phyloP scores from a whole-genome alignment of 2,888 invertebrate species.

The Tipula unca region DNA sequence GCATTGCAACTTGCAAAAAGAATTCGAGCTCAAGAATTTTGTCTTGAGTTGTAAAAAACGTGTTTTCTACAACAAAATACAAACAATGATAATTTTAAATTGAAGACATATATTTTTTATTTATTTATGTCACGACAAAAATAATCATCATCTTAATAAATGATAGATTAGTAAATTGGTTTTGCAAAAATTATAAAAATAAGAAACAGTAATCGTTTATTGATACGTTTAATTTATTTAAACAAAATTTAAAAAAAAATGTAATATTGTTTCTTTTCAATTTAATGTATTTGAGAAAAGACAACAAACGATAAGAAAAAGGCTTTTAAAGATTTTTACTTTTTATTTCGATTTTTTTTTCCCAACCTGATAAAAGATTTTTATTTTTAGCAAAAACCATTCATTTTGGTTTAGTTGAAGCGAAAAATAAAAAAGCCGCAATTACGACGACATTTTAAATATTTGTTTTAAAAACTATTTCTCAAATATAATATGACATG shows the following conservation, averaged over 20 bases:
- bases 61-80: neutral
- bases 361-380: neutral
- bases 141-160: slow-evolving; percentile 14
- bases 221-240: neutral
- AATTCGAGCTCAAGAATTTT: neutral
- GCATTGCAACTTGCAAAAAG: neutral
- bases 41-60: neutral
- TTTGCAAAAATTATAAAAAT: neutral
- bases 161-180: neutral
- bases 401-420: neutral
- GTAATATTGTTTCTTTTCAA: neutral
- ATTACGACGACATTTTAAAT: neutral
- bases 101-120: neutral
- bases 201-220: neutral
- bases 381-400: neutral
- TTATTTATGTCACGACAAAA: slow-evolving; percentile 9
- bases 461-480: neutral
- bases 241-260: neutral
- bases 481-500: neutral
- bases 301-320: neutral
- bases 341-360: neutral
- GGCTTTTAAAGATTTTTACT: neutral
- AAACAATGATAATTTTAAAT: neutral
- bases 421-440: neutral
- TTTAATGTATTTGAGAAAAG: neutral